Conservation (phyloP, 2,888 invertebrate species). For the Cylindroiulus punctatus region DNA sequence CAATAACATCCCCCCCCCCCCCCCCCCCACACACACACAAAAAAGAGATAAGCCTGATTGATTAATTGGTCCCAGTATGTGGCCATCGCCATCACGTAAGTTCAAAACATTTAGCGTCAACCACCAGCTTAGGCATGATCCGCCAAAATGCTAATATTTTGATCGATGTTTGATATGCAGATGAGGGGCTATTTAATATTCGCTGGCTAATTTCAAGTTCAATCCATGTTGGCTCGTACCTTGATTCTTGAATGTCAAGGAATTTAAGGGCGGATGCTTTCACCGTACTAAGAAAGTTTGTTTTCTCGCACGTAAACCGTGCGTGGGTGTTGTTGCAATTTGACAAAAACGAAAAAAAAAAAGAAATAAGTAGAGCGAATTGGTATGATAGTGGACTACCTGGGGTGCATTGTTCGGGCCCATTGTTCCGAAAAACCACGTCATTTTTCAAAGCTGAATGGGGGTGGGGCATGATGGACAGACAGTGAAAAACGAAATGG, state of each 20-base stretch:
- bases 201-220: slow-evolving; percentile 9
- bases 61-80: slow-evolving; percentile 45
- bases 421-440: neutral
- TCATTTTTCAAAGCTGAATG: slow-evolving; percentile 24
- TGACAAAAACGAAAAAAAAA: neutral
- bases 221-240: neutral
- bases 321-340: slow-evolving; percentile 43
- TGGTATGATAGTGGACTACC: slow-evolving; percentile 28
- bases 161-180: slow-evolving; percentile 32
- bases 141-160: slow-evolving; percentile 7
- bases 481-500: slow-evolving; percentile 31
- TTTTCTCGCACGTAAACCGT: slow-evolving; percentile 13
- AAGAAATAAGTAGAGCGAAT: slow-evolving; percentile 37
- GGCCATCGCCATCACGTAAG: neutral
- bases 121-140: slow-evolving; percentile 34
- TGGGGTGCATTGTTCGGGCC: slow-evolving; percentile 28
- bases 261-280: slow-evolving; percentile 9
- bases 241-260: slow-evolving; percentile 43
- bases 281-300: neutral
- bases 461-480: slow-evolving; percentile 14
- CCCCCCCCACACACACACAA: too few relatives aligned
- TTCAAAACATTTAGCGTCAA: slow-evolving; percentile 35
- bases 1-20: too few relatives aligned
- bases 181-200: neutral
- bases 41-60: slow-evolving; percentile 35